phyloP scores from a whole-genome alignment of 1,140 invertebrate species.

The Pristionchus pacificus region DNA sequence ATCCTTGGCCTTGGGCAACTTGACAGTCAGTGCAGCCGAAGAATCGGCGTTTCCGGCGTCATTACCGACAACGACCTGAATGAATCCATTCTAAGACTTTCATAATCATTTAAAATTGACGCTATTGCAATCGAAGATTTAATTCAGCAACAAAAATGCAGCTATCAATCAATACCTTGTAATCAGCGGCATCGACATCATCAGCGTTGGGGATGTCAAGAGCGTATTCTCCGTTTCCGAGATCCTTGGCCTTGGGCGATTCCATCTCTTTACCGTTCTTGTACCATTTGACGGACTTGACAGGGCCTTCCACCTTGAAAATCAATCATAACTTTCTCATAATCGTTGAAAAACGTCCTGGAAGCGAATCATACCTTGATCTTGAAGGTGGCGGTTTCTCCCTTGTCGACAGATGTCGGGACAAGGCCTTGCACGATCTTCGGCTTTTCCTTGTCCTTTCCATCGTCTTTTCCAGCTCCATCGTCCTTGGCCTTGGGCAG shows the following conservation, averaged over 20 bases:
- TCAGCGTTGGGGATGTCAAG: slow-evolving; percentile 31
- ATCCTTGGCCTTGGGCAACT: slow-evolving; percentile 38
- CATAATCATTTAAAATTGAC: no score
- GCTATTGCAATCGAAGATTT: no score
- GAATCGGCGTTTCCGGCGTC: slow-evolving; percentile 48
- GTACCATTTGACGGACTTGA: slow-evolving; percentile 26
- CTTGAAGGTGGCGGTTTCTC: slow-evolving; percentile 32
- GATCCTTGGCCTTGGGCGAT: slow-evolving; percentile 24
- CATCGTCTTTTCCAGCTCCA: slow-evolving; percentile 14
- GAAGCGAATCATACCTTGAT: no score
- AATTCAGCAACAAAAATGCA: no score
- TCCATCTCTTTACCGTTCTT: slow-evolving; percentile 37
- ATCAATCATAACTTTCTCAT: no score
- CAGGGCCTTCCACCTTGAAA: slow-evolving; percentile 20
- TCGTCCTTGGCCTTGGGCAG: slow-evolving; percentile 8
- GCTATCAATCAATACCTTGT: no score
- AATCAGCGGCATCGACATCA: slow-evolving; percentile 39
- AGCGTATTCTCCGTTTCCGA: slow-evolving; percentile 37
- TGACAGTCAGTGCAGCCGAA: slow-evolving; percentile 45
- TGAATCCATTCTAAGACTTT: no score
- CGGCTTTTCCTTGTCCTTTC: slow-evolving; percentile 26
- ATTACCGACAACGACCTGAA: slow-evolving; percentile 50
- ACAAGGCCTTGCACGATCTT: slow-evolving; percentile 35
- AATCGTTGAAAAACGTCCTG: no score
- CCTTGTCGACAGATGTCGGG: slow-evolving; percentile 30